Base-by-base conservation (phyloP, 1,140 invertebrate species). In the Condylostylus longicornis region DNA sequence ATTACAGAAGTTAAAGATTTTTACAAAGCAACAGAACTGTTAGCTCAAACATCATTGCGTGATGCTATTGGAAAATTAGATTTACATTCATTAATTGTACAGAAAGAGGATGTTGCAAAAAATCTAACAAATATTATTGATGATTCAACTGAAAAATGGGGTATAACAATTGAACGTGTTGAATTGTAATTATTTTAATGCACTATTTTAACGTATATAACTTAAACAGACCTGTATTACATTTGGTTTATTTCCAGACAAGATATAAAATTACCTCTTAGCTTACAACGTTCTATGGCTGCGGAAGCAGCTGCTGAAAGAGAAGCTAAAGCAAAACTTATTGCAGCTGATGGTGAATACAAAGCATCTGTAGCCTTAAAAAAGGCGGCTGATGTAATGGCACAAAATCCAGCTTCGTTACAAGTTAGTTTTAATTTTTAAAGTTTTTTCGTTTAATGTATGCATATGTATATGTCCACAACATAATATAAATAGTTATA, bases 111-210 rank as follows among this genome's bases (percentile, higher is more conserved):
- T 55, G 2, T 55, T 53, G 3, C 17, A 27, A 1, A 43, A 43
- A 20, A 50, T 55, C n/a, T 38, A 34, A 4, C 9, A 30, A 1
- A n/a, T n/a, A 45, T 44, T 2, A 48, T 57, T 9, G 44, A 50
- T 15, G 51, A 40, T 4, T 46, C 51, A 3, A 57, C 54, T 1
- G 40, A 37, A 4, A 64, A 82, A 19, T 94, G 90, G 90, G 91
- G 90, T 3, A 84, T 95, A 6, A 87, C 90, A 64, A 86, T 96
- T 1, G 86, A 95, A 59, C 67, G 89, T 44, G 88, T 96, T 17
- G 89, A 93, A 74, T 83, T 95, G 84, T 91, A 66, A 79, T 71
- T 58, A 45, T 37, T 25, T 15, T 18, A 33, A 10, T 17, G 18
- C 10, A 12, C 12, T 1, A 23, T 17, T n/a, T 21, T 18, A 9